Percentiles rank a stretch among this genome's conserved stretches.
Conservation (phyloP, 2,113 vertebrate species). For the Rhinichthys klamathensis region DNA sequence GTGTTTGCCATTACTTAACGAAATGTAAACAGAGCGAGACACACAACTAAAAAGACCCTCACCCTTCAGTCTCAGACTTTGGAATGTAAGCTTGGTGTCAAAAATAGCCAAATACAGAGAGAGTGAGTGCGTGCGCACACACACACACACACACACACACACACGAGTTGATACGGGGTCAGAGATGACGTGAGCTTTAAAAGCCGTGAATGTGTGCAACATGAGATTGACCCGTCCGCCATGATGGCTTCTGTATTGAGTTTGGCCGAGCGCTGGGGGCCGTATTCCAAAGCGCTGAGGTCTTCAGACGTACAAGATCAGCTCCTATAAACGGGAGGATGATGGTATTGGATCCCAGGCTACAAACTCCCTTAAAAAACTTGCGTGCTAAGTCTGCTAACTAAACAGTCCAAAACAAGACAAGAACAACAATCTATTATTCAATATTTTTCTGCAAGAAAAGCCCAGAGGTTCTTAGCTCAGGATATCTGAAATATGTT, state of each 20-base stretch:
- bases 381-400: background rate
- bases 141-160: slow-evolving; percentile 17
- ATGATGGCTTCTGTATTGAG: slow-evolving; percentile 9
- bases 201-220: slow-evolving; percentile 44
- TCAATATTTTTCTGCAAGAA: background rate
- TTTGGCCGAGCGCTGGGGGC: background rate
- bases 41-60: slow-evolving; percentile 27
- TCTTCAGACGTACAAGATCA: background rate
- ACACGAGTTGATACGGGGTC: slow-evolving; percentile 56
- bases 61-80: background rate
- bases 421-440: background rate
- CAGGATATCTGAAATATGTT: background rate
- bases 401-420: slow-evolving; percentile 28
- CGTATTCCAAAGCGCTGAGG: slow-evolving; percentile 5
- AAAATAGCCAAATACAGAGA: slow-evolving; percentile 45
- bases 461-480: background rate
- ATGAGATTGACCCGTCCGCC: background rate
- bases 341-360: background rate
- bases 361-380: background rate
- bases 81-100: slow-evolving; percentile 26
- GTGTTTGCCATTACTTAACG: background rate
- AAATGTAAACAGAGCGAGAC: slow-evolving; percentile 48
- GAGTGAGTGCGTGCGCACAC: slow-evolving; percentile 18
- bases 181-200: slow-evolving; percentile 45
- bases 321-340: background rate